Base-by-base conservation (phyloP, 2,888 invertebrate genomes). In the Octodonta nipae region DNA sequence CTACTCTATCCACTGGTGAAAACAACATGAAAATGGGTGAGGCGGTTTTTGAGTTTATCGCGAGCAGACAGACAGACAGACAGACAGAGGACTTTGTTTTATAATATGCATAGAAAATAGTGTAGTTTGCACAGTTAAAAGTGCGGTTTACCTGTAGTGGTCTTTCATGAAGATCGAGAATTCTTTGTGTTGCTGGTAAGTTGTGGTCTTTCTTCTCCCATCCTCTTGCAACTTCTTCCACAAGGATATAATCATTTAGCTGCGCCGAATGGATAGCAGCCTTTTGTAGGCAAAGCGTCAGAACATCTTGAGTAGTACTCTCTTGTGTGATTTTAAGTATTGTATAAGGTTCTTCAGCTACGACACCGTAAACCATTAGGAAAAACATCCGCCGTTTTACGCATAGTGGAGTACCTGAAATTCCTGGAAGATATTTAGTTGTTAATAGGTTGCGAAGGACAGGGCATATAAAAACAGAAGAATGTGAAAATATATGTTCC, bases 311-410 rank as follows among this genome's bases (percentile, higher is more conserved):
- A 0, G 88, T 87, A 0, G 86, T 83, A 26, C 86, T 88, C 42
- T 89, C 88, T 51, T 87, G 86, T 0, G 91, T 89, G 3, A 91
- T 87, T 56, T 87, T 88, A 32, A 92, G 61, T 37, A 88, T 88
- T 0, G 86, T 84, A 52, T 86, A 88, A 0, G 86, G 82, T 54
- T 92, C 91, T 37, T 86, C 84, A 2, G 81, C 70, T 1, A 78
- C 69, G 1, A 91, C 87, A 5, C 89, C 88, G 52, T 87, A 83
- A 2, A 92, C 85, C 56, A 84, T 81, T 2, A 92, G 67, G 65
- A 92, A 88, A 63, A 91, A 91, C 67, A 89, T 85, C 47, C 86
- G 73, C 30, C 87, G 63, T 47, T 85, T 50, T 2, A 63, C 58
- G 57, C 66, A 50, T 48, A 65, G 41, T 50, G 66, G 49, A 50